These are phyloP conservation scores for Halichoerus grypus DNA, from an alignment of 2,113 vertebrate genomes.

Conservation along the genomic window DNA sequence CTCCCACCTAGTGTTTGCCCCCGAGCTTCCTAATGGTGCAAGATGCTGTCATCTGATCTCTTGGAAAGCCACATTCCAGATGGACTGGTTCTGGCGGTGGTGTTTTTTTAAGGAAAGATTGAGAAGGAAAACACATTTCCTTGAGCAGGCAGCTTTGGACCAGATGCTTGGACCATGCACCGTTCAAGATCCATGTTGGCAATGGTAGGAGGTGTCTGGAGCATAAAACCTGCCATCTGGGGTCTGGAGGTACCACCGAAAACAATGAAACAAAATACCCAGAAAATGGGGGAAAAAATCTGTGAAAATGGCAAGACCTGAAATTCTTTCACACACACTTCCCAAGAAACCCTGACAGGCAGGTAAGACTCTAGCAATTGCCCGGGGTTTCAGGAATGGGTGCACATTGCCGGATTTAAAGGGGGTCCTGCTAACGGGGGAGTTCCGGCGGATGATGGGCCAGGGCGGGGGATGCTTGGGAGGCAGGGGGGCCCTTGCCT, in stretches of 20 bases:
- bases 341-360: background rate
- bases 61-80: background rate
- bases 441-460: no score
- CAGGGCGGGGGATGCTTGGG: fast-evolving
- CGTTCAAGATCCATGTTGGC: background rate
- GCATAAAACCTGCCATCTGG: background rate
- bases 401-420: background rate
- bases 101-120: background rate
- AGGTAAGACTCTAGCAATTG: background rate
- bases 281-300: background rate
- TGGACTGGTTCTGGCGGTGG: background rate
- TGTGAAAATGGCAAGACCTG: background rate
- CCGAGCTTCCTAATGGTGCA: background rate
- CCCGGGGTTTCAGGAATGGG: fast-evolving
- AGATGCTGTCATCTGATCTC: fast-evolving
- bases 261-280: background rate
- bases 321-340: background rate
- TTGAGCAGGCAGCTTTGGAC: background rate
- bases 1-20: background rate
- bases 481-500: background rate
- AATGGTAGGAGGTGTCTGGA: background rate
- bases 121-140: background rate
- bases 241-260: background rate
- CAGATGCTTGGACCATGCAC: fast-evolving
- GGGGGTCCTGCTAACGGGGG: background rate